Evolutionary conservation across 2,113 vertebrate genomes (phyloP).

Genomic region (Phaetusa simplex): DNA sequence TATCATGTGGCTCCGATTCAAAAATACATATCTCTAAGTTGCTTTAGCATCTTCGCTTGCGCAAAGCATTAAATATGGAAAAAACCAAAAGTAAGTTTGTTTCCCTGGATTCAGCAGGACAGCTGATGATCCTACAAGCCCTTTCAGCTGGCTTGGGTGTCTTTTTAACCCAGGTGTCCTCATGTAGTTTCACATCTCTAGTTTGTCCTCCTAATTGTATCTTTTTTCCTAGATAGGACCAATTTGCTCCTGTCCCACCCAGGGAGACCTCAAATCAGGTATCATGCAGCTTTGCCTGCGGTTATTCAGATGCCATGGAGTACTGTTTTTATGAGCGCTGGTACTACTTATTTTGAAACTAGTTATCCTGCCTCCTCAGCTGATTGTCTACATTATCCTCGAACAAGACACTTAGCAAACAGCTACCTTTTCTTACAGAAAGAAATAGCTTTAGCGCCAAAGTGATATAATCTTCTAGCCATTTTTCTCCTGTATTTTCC

Average conservation of each 20-base stretch:
- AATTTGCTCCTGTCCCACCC: background rate
- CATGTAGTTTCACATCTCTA: background rate
- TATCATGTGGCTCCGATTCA: slow-evolving; percentile 64
- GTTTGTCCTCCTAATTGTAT: background rate
- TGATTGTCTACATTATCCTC: background rate
- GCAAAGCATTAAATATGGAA: background rate
- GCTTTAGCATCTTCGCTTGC: slow-evolving; percentile 17
- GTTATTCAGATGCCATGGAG: background rate
- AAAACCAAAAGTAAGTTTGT: background rate
- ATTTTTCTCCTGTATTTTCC: background rate
- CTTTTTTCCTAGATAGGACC: background rate
- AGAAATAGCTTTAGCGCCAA: background rate
- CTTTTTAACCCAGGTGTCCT: background rate
- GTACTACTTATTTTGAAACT: background rate
- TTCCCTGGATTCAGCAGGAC: background rate
- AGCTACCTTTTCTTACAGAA: background rate
- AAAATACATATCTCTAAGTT: slow-evolving; percentile 53
- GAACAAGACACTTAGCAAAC: background rate
- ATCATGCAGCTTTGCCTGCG: background rate
- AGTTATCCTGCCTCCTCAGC: background rate
- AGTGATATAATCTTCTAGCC: background rate
- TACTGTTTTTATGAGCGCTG: background rate
- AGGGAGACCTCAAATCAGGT: background rate
- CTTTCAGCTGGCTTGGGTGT: background rate
- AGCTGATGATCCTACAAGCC: background rate